Evolutionary conservation across 2,888 invertebrate species (phyloP), one percentile per base, ranked within the genome.

Genomic region (Eupithecia dodoneata): DNA sequence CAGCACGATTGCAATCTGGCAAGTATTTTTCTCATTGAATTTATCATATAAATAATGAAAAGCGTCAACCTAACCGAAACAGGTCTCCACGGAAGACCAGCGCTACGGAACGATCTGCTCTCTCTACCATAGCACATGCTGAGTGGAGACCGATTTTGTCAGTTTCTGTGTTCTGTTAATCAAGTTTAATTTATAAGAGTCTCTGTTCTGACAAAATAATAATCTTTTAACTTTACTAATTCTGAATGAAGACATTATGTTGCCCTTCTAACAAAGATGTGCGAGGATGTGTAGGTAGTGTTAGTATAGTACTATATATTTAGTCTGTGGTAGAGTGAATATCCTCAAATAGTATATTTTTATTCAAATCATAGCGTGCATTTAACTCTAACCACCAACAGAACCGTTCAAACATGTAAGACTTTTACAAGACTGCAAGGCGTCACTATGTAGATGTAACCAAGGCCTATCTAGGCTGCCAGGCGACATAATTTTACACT

Each of bases 401-500:
- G 9, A 59, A 18, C 55, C n/a, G 55, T 59, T 18, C 18, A n/a
- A 59, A 59, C 55, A 18, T 4, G 18, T 4, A 12, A 18, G 30
- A 30, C 30, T 63, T 59, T 18, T 30, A 63, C 18, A 63, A 30
- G 12, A 63, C 30, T 63, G 30, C 63, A 18, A 30, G 63, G 18
- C 55, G 18, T 18, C 55, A 18, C n/a, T 18, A n/a, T n/a, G 9
- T 59, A 59, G 55, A 59, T n/a, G 55, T 18, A 59, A 59, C 9
- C 18, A 18, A 59, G 44, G 42, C 44, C 67, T n/a, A 45, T 30
- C 30, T 30, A 30, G 30, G 67, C 45, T 44, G 44, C 18, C n/a
- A 30, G 63, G 67, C n/a, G 42, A 41, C 66, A 66, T 69, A 13
- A 69, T 44, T 69, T 5, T 42, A 42, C 66, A 42, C 69, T n/a